Evolutionary conservation across 2,888 invertebrate genomes (phyloP).

Genomic region (Trichopoda pennipes): DNA sequence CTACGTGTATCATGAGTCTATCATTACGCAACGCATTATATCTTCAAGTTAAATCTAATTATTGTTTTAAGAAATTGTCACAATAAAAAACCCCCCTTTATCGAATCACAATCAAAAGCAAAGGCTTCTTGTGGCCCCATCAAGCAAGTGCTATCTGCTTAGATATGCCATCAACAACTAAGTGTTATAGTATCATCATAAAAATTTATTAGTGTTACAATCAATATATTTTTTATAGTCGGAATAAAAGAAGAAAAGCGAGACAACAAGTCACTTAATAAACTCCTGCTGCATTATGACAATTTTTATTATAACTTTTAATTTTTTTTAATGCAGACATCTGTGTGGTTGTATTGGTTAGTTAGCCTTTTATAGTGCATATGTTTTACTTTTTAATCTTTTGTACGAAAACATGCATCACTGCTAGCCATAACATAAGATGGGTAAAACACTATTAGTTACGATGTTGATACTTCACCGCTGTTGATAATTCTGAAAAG

Average conservation of each 20-base stretch:
- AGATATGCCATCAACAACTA: background rate
- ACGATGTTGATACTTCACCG: background rate
- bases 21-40: too few relatives aligned
- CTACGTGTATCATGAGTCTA: too few relatives aligned
- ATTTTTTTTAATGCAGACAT: background rate
- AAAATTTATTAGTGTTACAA: constrained; percentile 35
- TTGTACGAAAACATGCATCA: constrained; percentile 24
- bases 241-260: background rate
- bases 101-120: too few relatives aligned
- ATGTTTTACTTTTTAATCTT: too few relatives aligned
- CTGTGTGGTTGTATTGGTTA: background rate
- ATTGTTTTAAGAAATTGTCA: too few relatives aligned
- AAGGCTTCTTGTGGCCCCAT: too few relatives aligned
- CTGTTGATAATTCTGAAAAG: background rate
- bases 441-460: background rate
- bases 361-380: constrained; percentile 9
- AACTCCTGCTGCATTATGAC: constrained; percentile 43
- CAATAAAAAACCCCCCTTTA: too few relatives aligned
- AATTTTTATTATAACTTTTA: constrained; percentile 9
- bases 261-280: constrained; percentile 30
- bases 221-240: constrained; percentile 31
- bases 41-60: too few relatives aligned
- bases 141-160: too few relatives aligned
- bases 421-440: constrained; percentile 38
- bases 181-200: background rate